These are phyloP conservation scores for Orgyia antiqua DNA, from an alignment of 2,888 invertebrate species.

Conservation along the genomic window DNA sequence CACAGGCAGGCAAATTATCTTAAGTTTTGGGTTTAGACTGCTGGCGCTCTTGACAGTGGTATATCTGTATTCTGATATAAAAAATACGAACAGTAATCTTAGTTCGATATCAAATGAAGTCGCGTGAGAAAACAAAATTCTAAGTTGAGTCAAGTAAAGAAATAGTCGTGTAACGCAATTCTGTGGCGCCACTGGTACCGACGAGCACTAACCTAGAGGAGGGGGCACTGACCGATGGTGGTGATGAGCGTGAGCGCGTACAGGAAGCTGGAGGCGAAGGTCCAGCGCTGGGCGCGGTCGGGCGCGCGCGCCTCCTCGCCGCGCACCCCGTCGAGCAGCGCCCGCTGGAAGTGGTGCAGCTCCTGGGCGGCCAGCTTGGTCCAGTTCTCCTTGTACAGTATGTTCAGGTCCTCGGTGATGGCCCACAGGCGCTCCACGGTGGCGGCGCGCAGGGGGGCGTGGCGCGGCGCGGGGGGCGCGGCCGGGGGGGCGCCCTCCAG, in stretches of 20 bases:
- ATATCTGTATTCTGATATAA: too few species aligned
- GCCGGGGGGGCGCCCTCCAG: conserved; percentile 81
- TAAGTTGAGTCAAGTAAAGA: too few species aligned
- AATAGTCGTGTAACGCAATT: too few species aligned
- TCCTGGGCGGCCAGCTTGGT: conserved; percentile 91
- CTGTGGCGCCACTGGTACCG: too few species aligned
- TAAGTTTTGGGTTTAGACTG: too few species aligned
- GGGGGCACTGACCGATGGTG: conserved; percentile 94
- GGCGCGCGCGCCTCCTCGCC: conserved; percentile 48
- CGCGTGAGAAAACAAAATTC: too few species aligned
- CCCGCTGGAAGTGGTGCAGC: conserved; percentile 89
- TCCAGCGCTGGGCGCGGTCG: conserved; percentile 85
- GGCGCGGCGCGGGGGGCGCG: conserved; percentile 81
- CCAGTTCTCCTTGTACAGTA: conserved; percentile 95
- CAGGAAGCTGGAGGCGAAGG: conserved; percentile 93
- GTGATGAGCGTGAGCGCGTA: conserved; percentile 96
- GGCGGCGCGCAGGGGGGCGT: conserved; percentile 80
- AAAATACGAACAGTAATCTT: too few species aligned
- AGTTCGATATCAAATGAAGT: too few species aligned
- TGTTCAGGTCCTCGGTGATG: conserved; percentile 91
- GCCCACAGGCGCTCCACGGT: conserved; percentile 91
- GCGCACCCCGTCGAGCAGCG: conserved; percentile 67
- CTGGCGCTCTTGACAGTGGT: too few species aligned
- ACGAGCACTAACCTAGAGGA: too few species aligned
- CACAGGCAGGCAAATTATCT: too few species aligned